These are phyloP conservation scores for Ophraella communa DNA, from an alignment of 2,888 invertebrate species.

Conservation along the genomic window DNA sequence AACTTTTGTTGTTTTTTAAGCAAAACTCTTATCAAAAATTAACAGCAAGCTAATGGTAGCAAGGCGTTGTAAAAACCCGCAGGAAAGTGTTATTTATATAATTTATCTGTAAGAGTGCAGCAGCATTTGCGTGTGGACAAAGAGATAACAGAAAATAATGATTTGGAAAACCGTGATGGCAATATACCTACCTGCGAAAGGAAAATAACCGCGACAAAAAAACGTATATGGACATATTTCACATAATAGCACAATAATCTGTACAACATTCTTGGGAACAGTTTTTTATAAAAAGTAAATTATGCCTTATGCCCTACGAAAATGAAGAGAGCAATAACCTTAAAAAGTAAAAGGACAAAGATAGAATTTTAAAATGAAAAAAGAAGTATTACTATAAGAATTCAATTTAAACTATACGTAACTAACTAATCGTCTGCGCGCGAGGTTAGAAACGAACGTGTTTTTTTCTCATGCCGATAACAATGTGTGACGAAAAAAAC, in stretches of 20 bases:
- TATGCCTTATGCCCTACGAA: no score
- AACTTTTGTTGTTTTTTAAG: background rate
- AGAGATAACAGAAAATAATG: conserved; percentile 44
- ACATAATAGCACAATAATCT: background rate
- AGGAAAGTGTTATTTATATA: conserved; percentile 1
- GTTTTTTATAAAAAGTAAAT: no score
- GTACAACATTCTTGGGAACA: no score
- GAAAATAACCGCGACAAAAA: background rate
- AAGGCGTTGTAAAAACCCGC: background rate
- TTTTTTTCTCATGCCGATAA: no score
- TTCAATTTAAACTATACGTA: no score
- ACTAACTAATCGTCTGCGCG: no score
- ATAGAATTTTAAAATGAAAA: no score
- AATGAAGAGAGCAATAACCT: no score
- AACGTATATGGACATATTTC: background rate
- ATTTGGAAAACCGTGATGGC: conserved; percentile 34
- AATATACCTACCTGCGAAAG: background rate
- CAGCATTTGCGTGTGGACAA: conserved; percentile 37
- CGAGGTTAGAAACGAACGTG: no score
- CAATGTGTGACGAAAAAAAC: no score
- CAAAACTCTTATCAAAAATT: conserved; percentile 4
- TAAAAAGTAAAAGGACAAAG: no score
- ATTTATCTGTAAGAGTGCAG: conserved; percentile 33
- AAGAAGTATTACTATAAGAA: no score
- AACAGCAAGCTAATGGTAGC: background rate